Evolutionary conservation across 1,140 invertebrate genomes (phyloP).

Genomic region (Sycophaga agraensis): DNA sequence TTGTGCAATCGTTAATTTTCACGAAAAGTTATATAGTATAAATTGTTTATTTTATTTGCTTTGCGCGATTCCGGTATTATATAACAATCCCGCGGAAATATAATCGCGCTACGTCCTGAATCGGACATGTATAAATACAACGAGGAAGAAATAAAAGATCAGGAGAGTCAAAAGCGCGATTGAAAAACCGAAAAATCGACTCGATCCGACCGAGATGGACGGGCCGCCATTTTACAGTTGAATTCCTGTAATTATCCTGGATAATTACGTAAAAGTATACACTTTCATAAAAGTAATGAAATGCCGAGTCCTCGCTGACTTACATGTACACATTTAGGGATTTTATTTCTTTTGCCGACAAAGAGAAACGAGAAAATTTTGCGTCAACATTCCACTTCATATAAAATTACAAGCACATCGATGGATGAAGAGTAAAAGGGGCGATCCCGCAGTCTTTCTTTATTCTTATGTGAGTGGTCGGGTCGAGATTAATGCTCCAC

Average conservation of each 20-base stretch:
- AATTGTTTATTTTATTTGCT: neutral
- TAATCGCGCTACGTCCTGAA: neutral
- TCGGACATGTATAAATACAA: neutral
- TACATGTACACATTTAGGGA: no score
- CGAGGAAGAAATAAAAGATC: neutral
- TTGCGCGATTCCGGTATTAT: neutral
- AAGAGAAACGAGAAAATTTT: no score
- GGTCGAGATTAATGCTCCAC: slow-evolving; percentile 32
- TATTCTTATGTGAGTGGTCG: neutral
- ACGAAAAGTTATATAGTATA: neutral
- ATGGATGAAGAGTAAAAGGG: slow-evolving; percentile 26
- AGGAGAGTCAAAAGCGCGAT: neutral
- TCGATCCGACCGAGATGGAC: neutral
- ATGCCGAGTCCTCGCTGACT: neutral
- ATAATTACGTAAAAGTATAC: neutral
- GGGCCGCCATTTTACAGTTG: neutral
- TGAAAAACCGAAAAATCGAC: neutral
- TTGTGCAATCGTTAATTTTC: neutral
- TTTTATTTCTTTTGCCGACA: neutral
- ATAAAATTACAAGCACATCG: neutral
- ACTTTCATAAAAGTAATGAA: neutral
- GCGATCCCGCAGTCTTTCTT: neutral
- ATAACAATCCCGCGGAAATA: neutral
- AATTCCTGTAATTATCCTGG: neutral
- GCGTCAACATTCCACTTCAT: slow-evolving; percentile 10